A percentile compares a stretch with the other conserved stretches of the same genome.
Evolutionary conservation across 2,888 invertebrate genomes (phyloP).

Genomic region (Escarpia spicata): DNA sequence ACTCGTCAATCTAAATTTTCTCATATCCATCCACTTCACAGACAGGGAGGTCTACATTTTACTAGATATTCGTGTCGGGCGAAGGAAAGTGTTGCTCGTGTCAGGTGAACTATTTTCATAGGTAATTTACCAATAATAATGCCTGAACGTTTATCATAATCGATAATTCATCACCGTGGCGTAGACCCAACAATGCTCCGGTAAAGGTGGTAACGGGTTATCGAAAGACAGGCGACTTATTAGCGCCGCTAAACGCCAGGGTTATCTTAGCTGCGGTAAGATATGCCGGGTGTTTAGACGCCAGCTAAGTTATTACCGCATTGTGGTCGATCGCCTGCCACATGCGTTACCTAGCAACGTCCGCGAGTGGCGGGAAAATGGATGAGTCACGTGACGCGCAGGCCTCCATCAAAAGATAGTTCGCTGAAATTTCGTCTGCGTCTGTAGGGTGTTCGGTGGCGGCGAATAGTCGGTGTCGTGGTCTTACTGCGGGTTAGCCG

Average conservation of each 20-base stretch:
- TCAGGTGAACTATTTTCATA: not conserved
- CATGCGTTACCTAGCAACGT: constrained; percentile 2
- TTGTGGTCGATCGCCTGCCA: not conserved
- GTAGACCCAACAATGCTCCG: not conserved
- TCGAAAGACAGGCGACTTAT: not conserved
- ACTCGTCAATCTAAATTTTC: not conserved
- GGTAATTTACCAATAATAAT: not conserved
- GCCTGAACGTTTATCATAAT: not conserved
- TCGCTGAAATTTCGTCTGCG: constrained; percentile 1
- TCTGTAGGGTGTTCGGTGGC: not conserved
- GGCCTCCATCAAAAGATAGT: not conserved
- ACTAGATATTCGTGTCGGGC: not conserved
- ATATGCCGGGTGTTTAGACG: not conserved
- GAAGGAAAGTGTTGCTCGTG: not conserved
- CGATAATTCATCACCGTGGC: not conserved
- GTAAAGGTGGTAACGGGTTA: not conserved
- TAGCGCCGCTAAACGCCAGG: not conserved
- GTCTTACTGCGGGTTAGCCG: not conserved
- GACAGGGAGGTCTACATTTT: not conserved
- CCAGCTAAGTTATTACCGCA: constrained; percentile 10
- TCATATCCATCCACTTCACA: not conserved
- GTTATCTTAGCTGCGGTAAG: not conserved
- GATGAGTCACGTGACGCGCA: not conserved
- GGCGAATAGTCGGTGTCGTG: not conserved
- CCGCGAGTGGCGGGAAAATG: not conserved